phyloP scores from a whole-genome alignment of 2,113 vertebrate genomes.

The Cyphomyrus discorhynchus region DNA sequence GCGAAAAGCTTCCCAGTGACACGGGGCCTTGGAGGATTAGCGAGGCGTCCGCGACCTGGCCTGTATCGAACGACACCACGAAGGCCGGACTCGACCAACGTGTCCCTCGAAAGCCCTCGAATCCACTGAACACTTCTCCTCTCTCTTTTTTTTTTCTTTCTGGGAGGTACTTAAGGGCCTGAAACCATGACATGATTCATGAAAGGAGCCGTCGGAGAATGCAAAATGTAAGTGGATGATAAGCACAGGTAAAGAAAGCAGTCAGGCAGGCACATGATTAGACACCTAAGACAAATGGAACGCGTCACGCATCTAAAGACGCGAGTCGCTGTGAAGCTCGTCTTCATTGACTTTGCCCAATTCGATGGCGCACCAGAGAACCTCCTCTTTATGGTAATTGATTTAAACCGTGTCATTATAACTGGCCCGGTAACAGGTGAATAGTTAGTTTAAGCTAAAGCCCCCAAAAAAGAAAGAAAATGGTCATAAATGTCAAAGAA shows the following conservation, averaged over 20 bases:
- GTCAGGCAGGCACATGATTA: conserved; percentile 40
- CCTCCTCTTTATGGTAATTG: neutral
- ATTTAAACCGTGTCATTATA: conserved; percentile 6
- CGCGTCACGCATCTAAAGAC: conserved; percentile 40
- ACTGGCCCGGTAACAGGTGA: neutral
- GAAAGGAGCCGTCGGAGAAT: neutral
- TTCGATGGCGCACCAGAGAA: conserved; percentile 36
- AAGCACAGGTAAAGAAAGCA: conserved; percentile 31
- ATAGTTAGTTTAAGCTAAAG: neutral
- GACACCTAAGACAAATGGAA: conserved; percentile 42
- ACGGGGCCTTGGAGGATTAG: neutral
- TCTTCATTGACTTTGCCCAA: conserved; percentile 44
- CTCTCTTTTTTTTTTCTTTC: conserved; percentile 34
- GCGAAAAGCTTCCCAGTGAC: neutral
- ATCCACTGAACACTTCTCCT: conserved; percentile 41
- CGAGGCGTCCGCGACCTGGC: neutral
- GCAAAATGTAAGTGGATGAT: conserved; percentile 30
- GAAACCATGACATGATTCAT: conserved; percentile 27
- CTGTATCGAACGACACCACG: neutral
- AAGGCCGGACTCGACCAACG: neutral
- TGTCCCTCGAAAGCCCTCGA: conserved; percentile 41
- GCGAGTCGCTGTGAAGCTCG: conserved; percentile 34
- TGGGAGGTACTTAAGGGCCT: conserved; percentile 34
- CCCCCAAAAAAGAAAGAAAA: neutral
- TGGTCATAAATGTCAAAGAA: neutral